phyloP scores from a whole-genome alignment of 2,797 vertebrate genomes.

The Malacoctenus gilli region DNA sequence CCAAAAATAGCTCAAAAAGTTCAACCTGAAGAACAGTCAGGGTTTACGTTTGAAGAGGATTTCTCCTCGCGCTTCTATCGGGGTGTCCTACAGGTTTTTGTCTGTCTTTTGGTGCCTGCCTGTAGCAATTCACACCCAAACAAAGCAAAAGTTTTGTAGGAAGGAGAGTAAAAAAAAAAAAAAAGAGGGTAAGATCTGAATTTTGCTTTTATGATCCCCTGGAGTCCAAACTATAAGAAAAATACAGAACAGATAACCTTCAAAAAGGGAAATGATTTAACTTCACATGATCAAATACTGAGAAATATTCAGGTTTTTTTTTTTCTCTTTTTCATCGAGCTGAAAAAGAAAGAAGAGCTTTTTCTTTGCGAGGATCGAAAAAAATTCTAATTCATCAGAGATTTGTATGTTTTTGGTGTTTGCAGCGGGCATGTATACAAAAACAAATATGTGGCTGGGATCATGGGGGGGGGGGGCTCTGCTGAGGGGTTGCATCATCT shows the following conservation, averaged over 20 bases:
- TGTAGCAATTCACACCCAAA: not conserved
- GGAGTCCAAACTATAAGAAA: not conserved
- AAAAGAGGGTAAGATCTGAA: not conserved
- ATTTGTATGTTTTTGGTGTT: slow-evolving; percentile 14
- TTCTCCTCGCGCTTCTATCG: not conserved
- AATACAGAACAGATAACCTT: not conserved
- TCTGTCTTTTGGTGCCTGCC: not conserved
- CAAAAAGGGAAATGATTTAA: slow-evolving; percentile 13
- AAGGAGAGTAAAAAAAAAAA: not conserved
- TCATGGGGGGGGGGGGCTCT: slow-evolving; percentile 31
- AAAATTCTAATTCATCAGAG: slow-evolving; percentile 19
- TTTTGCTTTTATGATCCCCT: not conserved
- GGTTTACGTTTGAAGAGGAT: not conserved
- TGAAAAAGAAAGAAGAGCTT: not conserved
- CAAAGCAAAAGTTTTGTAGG: not conserved
- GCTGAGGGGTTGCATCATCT: slow-evolving; percentile 55
- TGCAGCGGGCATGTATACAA: slow-evolving; percentile 22
- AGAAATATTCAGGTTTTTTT: slow-evolving; percentile 6
- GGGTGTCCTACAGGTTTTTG: not conserved
- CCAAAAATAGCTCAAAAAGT: slow-evolving; percentile 5
- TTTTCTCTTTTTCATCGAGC: slow-evolving; percentile 1
- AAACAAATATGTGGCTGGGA: slow-evolving; percentile 34
- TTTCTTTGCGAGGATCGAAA: slow-evolving; percentile 12
- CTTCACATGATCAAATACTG: slow-evolving; percentile 2
- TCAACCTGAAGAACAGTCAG: not conserved